Evolutionary conservation across 2,113 vertebrate genomes (phyloP).

Genomic region (Nerophis lumbriciformis): DNA sequence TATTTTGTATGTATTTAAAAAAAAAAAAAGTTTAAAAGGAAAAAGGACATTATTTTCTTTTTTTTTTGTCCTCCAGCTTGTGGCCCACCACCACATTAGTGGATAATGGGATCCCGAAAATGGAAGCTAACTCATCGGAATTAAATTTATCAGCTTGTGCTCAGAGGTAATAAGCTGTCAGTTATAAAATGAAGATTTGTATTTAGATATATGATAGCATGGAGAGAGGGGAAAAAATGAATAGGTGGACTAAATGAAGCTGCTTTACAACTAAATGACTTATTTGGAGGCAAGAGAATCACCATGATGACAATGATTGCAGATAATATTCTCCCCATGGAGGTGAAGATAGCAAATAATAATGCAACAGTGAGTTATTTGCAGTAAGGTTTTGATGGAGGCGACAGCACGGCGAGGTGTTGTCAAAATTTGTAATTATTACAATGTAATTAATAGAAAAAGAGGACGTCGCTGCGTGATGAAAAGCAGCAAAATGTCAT

Average conservation of each 20-base stretch:
- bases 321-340: constrained; percentile 63
- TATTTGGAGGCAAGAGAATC: constrained; percentile 71
- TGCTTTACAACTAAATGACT: constrained; percentile 74
- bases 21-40: too few species aligned
- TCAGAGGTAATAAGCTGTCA: constrained; percentile 80
- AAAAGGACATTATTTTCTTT: constrained; percentile 22
- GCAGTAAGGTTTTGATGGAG: constrained; percentile 50
- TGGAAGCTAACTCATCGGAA: constrained; percentile 75
- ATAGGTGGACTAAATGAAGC: constrained; percentile 74
- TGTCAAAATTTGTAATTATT: constrained; percentile 63
- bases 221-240: constrained; percentile 57
- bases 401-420: constrained; percentile 46
- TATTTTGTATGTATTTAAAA: background rate
- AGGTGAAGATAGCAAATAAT: constrained; percentile 66
- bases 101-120: constrained; percentile 74
- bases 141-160: constrained; percentile 80
- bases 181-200: constrained; percentile 78
- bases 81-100: constrained; percentile 62
- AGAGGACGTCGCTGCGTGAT: constrained; percentile 32
- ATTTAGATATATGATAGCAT: constrained; percentile 78
- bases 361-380: constrained; percentile 58
- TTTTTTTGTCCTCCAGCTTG: constrained; percentile 43
- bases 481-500: constrained; percentile 30
- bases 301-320: constrained; percentile 67
- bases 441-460: constrained; percentile 59